A percentile compares a stretch with the other conserved stretches of the same genome.
Evolutionary conservation across 2,888 invertebrate species (phyloP).

Genomic region (Hydroisotoma schaefferi): DNA sequence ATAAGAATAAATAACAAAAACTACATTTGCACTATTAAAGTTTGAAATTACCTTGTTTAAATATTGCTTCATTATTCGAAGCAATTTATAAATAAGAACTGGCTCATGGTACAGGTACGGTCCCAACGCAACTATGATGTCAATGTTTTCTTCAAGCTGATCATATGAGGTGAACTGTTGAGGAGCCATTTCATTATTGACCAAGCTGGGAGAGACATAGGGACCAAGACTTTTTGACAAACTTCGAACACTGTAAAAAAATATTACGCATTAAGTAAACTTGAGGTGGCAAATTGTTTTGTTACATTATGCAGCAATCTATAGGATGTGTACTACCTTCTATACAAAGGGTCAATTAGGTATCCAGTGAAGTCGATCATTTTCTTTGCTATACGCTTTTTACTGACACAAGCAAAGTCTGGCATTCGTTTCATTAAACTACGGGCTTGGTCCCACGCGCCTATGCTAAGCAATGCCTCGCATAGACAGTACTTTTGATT

Average conservation of each 20-base stretch:
- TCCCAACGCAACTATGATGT: conserved; percentile 80
- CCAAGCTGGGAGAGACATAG: conserved; percentile 8
- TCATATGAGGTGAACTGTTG: conserved; percentile 65
- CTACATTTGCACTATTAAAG: conserved; percentile 2
- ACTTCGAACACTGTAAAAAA: conserved; percentile 15
- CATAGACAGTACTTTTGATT: conserved; percentile 95
- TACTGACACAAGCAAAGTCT: conserved; percentile 70
- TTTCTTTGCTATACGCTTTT: conserved; percentile 65
- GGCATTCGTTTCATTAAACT: conserved; percentile 78
- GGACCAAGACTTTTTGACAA: conserved; percentile 21
- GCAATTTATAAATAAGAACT: conserved; percentile 81
- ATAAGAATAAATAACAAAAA: neutral
- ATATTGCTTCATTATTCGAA: conserved; percentile 57
- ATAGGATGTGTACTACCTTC: conserved; percentile 56
- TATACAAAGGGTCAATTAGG: conserved; percentile 81
- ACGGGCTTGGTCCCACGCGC: conserved; percentile 85
- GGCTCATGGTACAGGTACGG: conserved; percentile 84
- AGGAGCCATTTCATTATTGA: conserved; percentile 57
- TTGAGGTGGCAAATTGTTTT: no score
- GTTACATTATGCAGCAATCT: neutral
- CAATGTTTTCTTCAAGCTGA: conserved; percentile 71
- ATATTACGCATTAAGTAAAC: neutral
- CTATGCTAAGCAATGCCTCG: conserved; percentile 80
- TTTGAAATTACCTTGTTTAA: conserved; percentile 52
- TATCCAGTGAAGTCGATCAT: conserved; percentile 76